Evolutionary conservation across 1,140 invertebrate genomes (phyloP).

Genomic region (Carposina sasakii): DNA sequence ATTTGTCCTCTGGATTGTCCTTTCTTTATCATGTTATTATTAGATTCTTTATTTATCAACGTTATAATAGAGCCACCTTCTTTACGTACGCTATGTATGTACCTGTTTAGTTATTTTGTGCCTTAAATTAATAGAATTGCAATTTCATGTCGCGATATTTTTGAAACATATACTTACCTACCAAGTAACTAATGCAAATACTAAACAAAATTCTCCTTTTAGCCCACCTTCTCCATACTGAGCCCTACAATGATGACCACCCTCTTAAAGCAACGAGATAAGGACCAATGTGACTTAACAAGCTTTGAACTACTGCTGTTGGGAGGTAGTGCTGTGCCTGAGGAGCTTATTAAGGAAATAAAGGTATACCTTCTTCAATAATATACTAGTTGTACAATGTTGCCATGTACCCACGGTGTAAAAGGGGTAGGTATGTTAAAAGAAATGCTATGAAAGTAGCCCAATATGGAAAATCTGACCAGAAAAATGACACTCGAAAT

Average conservation of each 20-base stretch:
- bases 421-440: neutral
- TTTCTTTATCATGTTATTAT: no score
- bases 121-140: neutral
- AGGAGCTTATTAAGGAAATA: conserved; percentile 32
- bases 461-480: neutral
- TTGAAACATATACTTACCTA: neutral
- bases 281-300: conserved; percentile 49
- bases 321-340: conserved; percentile 45
- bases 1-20: no score
- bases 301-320: conserved; percentile 38
- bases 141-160: neutral
- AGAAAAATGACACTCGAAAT: neutral
- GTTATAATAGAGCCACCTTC: no score
- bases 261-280: conserved; percentile 29
- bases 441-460: neutral
- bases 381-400: neutral
- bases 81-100: no score
- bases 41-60: no score
- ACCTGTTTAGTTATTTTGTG: neutral
- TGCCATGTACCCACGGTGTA: neutral
- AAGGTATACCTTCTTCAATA: conserved; percentile 24
- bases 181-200: neutral
- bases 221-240: conserved; percentile 43
- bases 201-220: conserved; percentile 16
- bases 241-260: conserved; percentile 46